Evolutionary conservation across 2,888 invertebrate species (phyloP), one percentile per base, ranked within the genome.

Genomic region (Ypsolopha sequella): DNA sequence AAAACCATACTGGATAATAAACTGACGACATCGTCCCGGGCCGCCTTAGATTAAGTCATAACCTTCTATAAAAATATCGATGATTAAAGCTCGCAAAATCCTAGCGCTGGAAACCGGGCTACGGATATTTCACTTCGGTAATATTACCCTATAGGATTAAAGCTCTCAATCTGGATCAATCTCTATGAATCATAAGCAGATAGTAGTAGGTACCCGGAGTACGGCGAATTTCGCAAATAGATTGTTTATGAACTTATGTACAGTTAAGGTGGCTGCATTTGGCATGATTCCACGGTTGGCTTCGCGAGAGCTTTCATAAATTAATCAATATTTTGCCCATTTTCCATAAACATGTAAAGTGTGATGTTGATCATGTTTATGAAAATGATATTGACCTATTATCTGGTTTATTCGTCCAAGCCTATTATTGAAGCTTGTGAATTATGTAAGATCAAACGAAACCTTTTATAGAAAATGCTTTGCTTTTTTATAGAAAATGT

Each of bases 61-160:
- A 35, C 35, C 24, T 46, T 35, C 59, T 65, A 63, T 66, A 67
- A 68, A 72, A 73, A 73, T 73, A 70, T 69, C 69, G 62, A 70
- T 70, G 73, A 68, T 71, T 67, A 62, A 64, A 60, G 60, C 7
- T 43, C 43, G 24, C 13, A 43, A 43, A 43, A 24, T n/a, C 43
- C 13, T 14, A 9, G 43, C 24, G 43, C 14, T 43, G 24, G 43
- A 43, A 43, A 7, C 13, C 11, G 9, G 43, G 9, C 24, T 43
- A 43, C 43, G 7, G 43, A 13, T 24, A 13, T 24, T 24, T 24
- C 24, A 10, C n/a, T 39, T 39, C 10, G 39, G 6, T 10, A 39
- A 9, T 39, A 10, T 39, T 39, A 6, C 7, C 6, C 39, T 39
- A 6, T 6, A 39, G 39, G 10, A 39, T 11, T 62, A 64, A 58